Base-by-base conservation (phyloP, 2,888 invertebrate genomes). In the Drosophila colorata region DNA sequence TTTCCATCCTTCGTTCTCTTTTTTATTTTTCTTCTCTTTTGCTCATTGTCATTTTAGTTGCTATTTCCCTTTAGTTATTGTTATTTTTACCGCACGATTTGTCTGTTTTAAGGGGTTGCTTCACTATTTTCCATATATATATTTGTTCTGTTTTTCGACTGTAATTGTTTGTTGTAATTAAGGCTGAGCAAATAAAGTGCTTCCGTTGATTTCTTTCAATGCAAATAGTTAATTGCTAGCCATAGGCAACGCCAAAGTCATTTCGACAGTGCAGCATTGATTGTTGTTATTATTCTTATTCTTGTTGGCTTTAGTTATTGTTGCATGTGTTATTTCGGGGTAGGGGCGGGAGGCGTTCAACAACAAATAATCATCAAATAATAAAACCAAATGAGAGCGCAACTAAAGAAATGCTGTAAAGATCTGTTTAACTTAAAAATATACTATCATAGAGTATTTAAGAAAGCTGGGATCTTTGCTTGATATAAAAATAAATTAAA, bases 91-190 rank as follows among this genome's bases (percentile, higher is more conserved):
- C 43, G n/a, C 16, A 1, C 57, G 51, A 49, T 14, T 60, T 65
- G 48, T 66, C 44, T 63, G 46, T 47, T 49, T 69, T 31, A 48
- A 49, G 58, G 53, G 74, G 67, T 80, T 75, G 80, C 33, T 60
- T 66, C 65, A 69, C 41, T 57, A 33, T 55, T 46, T 49, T 8
- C 20, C 20, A 16, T 8, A 43, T 13, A 53, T 2, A 11, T 31
- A 31, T 33, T 53, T 61, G 67, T 60, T 35, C 20, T 60, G 63
- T 43, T 31, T 48, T 52, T 51, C 43, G 49, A 55, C 44, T 60
- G 70, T 82, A 83, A 86, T 86, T 87, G 87, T 88, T 88, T 89
- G 84, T 80, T 87, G 84, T 85, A 87, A 89, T 85, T 85, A 85
- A 85, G 85, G 80, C 80, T 85, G 85, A 77, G 78, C 88, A 85